A percentile compares a stretch with the other conserved stretches of the same genome.
Conservation (phyloP, 2,113 vertebrate species). For the Acanthochromis polyacanthus region DNA sequence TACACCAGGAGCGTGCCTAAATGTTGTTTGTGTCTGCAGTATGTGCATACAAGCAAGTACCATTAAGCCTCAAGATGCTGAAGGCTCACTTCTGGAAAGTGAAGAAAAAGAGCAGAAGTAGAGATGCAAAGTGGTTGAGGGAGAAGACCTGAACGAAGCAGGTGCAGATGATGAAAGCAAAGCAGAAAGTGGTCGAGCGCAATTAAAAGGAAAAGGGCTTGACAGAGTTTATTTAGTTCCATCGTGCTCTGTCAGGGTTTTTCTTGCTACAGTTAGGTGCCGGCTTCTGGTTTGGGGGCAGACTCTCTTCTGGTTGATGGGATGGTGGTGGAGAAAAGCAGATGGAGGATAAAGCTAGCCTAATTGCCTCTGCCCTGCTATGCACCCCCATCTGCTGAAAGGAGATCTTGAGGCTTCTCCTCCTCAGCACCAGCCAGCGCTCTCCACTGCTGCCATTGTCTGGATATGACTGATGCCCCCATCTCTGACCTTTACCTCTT, state of each 20-base stretch:
- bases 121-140: constrained; percentile 9
- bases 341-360: constrained; percentile 81
- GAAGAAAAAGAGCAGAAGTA: constrained; percentile 11
- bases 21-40: constrained; percentile 8
- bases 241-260: constrained; percentile 67
- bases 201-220: constrained; percentile 62
- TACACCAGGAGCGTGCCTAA: neutral
- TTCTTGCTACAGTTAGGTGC: constrained; percentile 50
- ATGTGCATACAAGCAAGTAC: neutral
- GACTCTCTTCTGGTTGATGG: constrained; percentile 60
- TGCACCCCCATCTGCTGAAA: constrained; percentile 73
- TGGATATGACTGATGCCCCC: constrained; percentile 60
- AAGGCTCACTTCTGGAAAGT: constrained; percentile 25
- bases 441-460: constrained; percentile 52
- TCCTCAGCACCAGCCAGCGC: constrained; percentile 38
- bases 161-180: constrained; percentile 29
- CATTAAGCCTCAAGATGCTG: constrained; percentile 13
- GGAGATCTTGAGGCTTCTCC: constrained; percentile 57
- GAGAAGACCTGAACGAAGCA: constrained; percentile 40
- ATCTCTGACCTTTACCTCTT: constrained; percentile 51
- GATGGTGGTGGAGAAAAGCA: constrained; percentile 60
- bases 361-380: constrained; percentile 79
- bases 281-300: constrained; percentile 53
- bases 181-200: constrained; percentile 13
- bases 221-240: constrained; percentile 55